Base-by-base conservation (phyloP, 1,140 invertebrate genomes). In the Solen grandis region DNA sequence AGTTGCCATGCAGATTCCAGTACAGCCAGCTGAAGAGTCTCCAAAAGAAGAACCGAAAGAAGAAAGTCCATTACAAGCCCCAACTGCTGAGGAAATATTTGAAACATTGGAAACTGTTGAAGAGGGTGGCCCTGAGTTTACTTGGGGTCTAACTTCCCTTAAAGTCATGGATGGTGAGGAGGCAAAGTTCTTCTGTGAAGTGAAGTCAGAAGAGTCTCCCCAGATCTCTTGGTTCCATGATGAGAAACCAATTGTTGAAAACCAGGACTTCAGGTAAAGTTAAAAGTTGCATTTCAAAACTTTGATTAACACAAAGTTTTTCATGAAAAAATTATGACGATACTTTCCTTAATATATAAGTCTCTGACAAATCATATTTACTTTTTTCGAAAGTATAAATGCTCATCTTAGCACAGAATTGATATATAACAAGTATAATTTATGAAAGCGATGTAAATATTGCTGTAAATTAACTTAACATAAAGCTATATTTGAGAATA, bases 151-250 rank as follows among this genome's bases (percentile, higher is more conserved):
- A 63, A 93, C 94, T 59, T 94, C 95, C 22, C 92, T 95, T 1
- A 95, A 95, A 86, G 95, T 98, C 8, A 99, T 98, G 97, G 97
- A 99, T 91, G 97, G 97, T 54, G 97, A 98, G 88, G 95, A 96
- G 87, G 96, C 97, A 31, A 94, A 95, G 83, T 94, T 99, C 72
- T 75, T 86, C 33, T 90, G 89, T 85, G 88, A 90, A 57, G 75
- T 92, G 5, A 80, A 62, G 50, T 89, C 87, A 38, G 82, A 80
- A 31, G 88, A 87, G 10, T 88, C 86, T 78, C 88, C 89, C 46
- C 87, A 90, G 38, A 86, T 91, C 50, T 85, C 85, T 0, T 92
- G 91, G 91, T 90, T 68, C 86, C 94, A 94, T 89, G 97, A 98
- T 90, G 97, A 97, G 88, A 95, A 95, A 89, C 95, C 95, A 41